These are phyloP conservation scores for Fissipunctia ypsillon DNA, from an alignment of 2,888 invertebrate species.

Conservation along the genomic window DNA sequence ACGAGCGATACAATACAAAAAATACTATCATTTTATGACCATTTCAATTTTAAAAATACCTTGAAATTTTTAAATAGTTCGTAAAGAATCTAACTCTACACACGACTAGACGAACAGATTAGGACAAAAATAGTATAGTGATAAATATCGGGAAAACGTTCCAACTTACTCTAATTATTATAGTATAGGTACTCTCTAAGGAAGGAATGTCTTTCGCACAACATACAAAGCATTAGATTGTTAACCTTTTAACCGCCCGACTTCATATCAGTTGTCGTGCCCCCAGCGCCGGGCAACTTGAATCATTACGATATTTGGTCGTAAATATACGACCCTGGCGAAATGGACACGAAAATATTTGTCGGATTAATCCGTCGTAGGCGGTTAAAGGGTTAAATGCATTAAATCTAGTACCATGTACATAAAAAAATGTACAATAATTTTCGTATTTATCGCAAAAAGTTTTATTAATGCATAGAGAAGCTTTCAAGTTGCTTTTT, in stretches of 20 bases:
- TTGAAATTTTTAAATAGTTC: conserved; percentile 32
- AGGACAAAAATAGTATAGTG: conserved; percentile 58
- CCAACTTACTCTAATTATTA: conserved; percentile 57
- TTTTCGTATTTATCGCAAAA: conserved; percentile 30
- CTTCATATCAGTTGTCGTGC: too few species aligned
- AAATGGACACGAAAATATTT: too few species aligned
- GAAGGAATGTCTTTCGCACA: conserved; percentile 76
- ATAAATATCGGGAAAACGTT: conserved; percentile 48
- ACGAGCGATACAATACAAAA: conserved; percentile 43
- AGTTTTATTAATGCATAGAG: conserved; percentile 15
- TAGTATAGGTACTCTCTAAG: conserved; percentile 56
- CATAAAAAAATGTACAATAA: conserved; percentile 43
- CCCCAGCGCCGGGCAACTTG: too few species aligned
- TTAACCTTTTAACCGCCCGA: too few species aligned
- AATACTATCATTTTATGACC: conserved; percentile 53
- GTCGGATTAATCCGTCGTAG: too few species aligned
- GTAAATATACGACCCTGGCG: too few species aligned
- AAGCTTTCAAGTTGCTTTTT: conserved; percentile 17
- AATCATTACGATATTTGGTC: too few species aligned
- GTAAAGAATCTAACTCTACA: conserved; percentile 65
- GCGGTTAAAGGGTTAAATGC: too few species aligned
- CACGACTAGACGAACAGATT: conserved; percentile 67
- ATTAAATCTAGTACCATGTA: conserved; percentile 62
- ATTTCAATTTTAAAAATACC: conserved; percentile 52
- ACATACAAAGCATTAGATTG: conserved; percentile 64